Base-by-base conservation (phyloP, 1,140 invertebrate genomes). In the Phocides pigmalion region DNA sequence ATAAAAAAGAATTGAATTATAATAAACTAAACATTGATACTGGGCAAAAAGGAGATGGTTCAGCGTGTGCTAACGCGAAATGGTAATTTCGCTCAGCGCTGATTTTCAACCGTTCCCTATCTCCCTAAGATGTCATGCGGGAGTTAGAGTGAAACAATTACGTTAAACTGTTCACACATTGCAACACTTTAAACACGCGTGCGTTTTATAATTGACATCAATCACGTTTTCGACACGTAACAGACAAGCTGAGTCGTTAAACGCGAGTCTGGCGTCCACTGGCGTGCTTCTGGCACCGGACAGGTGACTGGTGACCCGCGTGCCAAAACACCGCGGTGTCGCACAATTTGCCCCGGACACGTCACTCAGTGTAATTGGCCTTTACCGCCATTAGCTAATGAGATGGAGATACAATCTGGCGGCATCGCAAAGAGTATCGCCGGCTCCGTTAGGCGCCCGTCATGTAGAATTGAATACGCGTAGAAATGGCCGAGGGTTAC, bases 321-420 rank as follows among this genome's bases (percentile, higher is more conserved):
- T n/a, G n/a, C 66, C 65, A 70, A 75, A 70, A 71, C 59, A 46
- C 39, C 61, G 14, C 61, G 62, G 64, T 72, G 67, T 69, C 56
- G 70, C 53, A 74, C 75, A 83, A 79, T 84, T 82, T 80, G 79
- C 79, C 79, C 79, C 82, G 82, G 84, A 85, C 82, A 73, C 76
- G 82, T 87, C 84, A 79, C 74, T 87, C 82, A 80, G 61, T 64
- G 73, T 84, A 87, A 84, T 87, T 87, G 84, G 77, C 84, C 63
- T 67, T 47, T 56, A 54, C 64, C 58, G 68, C 68, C 74, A 84
- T 82, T 85, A 84, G 73, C 80, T 84, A 87, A 87, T 87, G 82
- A 87, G 81, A 80, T 79, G 62, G 62, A 59, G 82, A 85, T 84
- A 78, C 66, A 64, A 81, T 83, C 81, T 75, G 42, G 73, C 75